A percentile compares a stretch with the other conserved stretches of the same genome.
Conservation (phyloP, 2,797 vertebrate species). For the Acanthornis magna region DNA sequence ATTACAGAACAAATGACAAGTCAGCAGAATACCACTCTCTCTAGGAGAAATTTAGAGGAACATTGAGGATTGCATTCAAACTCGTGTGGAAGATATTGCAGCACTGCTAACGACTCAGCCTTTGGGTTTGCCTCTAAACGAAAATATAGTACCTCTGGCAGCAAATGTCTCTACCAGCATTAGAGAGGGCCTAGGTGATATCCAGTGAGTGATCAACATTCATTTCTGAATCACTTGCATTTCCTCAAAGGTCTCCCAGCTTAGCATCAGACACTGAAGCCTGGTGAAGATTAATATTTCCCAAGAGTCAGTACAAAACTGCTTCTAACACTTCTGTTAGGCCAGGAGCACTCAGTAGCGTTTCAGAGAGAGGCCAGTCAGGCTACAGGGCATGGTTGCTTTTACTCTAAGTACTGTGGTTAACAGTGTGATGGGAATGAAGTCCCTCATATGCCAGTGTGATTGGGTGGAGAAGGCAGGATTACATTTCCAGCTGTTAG, state of each 20-base stretch:
- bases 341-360: neutral
- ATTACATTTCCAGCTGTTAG: neutral
- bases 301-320: neutral
- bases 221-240: neutral
- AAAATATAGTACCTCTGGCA: neutral
- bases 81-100: rapidly evolving
- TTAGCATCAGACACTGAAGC: neutral
- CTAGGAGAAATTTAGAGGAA: neutral
- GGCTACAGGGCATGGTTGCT: rapidly evolving
- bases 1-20: neutral
- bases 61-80: neutral
- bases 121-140: neutral
- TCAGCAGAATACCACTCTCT: neutral
- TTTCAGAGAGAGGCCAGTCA: neutral
- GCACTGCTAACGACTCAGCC: neutral
- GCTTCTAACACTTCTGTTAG: neutral
- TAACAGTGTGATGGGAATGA: neutral
- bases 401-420: neutral
- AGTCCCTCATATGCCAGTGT: neutral
- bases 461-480: neutral
- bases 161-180: neutral
- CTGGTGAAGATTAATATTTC: neutral
- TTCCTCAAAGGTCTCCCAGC: neutral
- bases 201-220: neutral
- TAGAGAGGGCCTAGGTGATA: neutral